Conservation (phyloP, 2,113 vertebrate genomes). For the Lates calcarifer region DNA sequence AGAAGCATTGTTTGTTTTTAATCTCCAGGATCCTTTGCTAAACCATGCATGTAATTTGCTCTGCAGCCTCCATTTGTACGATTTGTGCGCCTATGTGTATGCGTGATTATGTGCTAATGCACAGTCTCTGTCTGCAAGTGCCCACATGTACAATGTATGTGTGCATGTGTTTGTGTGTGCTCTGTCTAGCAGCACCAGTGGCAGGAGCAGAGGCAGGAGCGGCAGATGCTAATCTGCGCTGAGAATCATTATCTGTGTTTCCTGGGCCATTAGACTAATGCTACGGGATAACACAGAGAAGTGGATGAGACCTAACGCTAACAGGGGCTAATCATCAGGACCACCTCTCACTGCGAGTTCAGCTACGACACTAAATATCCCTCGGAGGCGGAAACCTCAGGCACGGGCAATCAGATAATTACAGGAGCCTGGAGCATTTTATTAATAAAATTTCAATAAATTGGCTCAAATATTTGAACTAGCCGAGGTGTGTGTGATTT, state of each 20-base stretch:
- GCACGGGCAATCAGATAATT: slow-evolving; percentile 71
- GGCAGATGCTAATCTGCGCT: slow-evolving; percentile 77
- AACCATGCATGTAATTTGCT: slow-evolving; percentile 50
- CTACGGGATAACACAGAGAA: slow-evolving; percentile 75
- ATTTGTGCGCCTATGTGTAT: background rate
- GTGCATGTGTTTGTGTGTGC: slow-evolving; percentile 12
- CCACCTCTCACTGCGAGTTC: slow-evolving; percentile 72
- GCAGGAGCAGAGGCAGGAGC: slow-evolving; percentile 28
- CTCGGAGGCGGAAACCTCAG: slow-evolving; percentile 59
- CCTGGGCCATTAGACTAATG: slow-evolving; percentile 81
- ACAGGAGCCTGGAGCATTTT: slow-evolving; percentile 65
- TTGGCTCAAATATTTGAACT: slow-evolving; percentile 77
- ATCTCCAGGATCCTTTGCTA: slow-evolving; percentile 22
- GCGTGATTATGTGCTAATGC: slow-evolving; percentile 38
- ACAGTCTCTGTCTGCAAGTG: slow-evolving; percentile 25
- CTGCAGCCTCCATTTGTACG: slow-evolving; percentile 16
- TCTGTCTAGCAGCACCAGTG: slow-evolving; percentile 13
- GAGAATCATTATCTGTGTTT: slow-evolving; percentile 78
- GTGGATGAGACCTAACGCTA: slow-evolving; percentile 77
- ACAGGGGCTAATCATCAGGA: slow-evolving; percentile 79
- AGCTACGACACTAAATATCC: slow-evolving; percentile 76
- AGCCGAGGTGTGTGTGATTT: slow-evolving; percentile 54
- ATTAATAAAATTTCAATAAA: slow-evolving; percentile 75
- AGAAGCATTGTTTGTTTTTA: slow-evolving; percentile 24
- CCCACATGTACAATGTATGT: slow-evolving; percentile 33